These are phyloP conservation scores for Xenopus borealis DNA, from an alignment of 2,113 vertebrate genomes.

Conservation along the genomic window DNA sequence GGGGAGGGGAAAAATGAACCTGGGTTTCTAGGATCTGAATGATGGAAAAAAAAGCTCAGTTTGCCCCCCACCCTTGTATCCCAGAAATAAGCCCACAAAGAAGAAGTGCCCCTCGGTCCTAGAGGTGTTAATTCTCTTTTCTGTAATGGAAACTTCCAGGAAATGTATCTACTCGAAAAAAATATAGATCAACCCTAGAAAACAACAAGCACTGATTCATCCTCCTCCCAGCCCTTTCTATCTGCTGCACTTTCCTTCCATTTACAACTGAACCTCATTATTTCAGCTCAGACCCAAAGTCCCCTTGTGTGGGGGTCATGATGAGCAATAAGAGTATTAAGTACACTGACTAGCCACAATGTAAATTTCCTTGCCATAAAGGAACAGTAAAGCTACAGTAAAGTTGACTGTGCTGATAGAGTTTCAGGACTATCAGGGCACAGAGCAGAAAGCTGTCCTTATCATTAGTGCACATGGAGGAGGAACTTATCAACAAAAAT, in stretches of 20 bases:
- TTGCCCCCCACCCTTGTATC: conserved; percentile 19
- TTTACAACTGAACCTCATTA: too few species aligned
- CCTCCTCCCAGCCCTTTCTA: not conserved
- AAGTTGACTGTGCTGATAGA: too few species aligned
- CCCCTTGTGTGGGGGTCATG: too few species aligned
- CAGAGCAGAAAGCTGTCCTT: too few species aligned
- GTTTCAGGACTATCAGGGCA: too few species aligned
- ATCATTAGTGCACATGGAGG: too few species aligned
- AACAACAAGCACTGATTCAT: not conserved
- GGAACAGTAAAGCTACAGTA: too few species aligned
- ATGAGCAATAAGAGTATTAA: too few species aligned
- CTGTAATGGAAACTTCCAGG: conserved; percentile 43
- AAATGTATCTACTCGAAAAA: conserved; percentile 18
- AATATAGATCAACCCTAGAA: not conserved
- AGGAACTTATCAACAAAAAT: too few species aligned
- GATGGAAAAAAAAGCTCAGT: conserved; percentile 33
- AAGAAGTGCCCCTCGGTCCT: conserved; percentile 27
- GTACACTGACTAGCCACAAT: too few species aligned
- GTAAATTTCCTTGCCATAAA: too few species aligned
- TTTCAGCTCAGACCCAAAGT: too few species aligned
- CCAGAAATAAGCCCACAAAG: conserved; percentile 38
- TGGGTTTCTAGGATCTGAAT: conserved; percentile 64
- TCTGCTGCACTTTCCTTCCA: not conserved
- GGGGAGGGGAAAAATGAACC: conserved; percentile 51
- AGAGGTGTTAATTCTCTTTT: conserved; percentile 36